Conservation (phyloP, 2,888 invertebrate genomes). For the Zygaena filipendulae region DNA sequence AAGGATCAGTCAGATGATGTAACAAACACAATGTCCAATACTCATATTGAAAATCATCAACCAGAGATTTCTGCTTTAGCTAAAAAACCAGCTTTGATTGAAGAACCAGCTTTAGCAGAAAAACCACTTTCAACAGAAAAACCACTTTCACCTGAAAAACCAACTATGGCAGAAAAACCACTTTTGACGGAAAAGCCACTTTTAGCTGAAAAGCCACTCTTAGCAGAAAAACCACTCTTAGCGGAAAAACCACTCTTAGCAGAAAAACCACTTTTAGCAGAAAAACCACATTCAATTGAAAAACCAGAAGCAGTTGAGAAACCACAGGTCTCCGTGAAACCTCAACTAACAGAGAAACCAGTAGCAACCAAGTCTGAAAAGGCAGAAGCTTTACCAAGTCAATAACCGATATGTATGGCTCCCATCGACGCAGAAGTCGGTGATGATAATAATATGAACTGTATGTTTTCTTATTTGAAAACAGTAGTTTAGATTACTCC, state of each 20-base stretch:
- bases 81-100: conserved; percentile 9
- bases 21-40: conserved; percentile 37
- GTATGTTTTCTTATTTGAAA: conserved; percentile 55
- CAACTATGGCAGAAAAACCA: conserved; percentile 22
- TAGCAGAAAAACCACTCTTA: conserved; percentile 26
- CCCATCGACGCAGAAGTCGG: conserved; percentile 30
- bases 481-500: conserved; percentile 34
- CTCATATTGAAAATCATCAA: conserved; percentile 39
- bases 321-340: conserved; percentile 32
- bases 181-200: conserved; percentile 4
- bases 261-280: conserved; percentile 23
- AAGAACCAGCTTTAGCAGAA: conserved; percentile 13
- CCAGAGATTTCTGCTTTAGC: conserved; percentile 12
- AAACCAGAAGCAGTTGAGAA: conserved; percentile 29
- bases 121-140: conserved; percentile 19
- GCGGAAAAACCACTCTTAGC: conserved; percentile 27
- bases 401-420: conserved; percentile 52
- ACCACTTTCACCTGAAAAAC: conserved; percentile 14
- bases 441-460: conserved; percentile 39
- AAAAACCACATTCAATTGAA: conserved; percentile 23
- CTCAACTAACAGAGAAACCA: conserved; percentile 41
- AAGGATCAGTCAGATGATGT: conserved; percentile 47
- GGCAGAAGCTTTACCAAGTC: conserved; percentile 42
- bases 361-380: conserved; percentile 37
- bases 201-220: conserved; percentile 18